A percentile compares a stretch with the other conserved stretches of the same genome.
These are phyloP conservation scores for Beris morrisii DNA, from an alignment of 2,888 invertebrate species.

Conservation along the genomic window DNA sequence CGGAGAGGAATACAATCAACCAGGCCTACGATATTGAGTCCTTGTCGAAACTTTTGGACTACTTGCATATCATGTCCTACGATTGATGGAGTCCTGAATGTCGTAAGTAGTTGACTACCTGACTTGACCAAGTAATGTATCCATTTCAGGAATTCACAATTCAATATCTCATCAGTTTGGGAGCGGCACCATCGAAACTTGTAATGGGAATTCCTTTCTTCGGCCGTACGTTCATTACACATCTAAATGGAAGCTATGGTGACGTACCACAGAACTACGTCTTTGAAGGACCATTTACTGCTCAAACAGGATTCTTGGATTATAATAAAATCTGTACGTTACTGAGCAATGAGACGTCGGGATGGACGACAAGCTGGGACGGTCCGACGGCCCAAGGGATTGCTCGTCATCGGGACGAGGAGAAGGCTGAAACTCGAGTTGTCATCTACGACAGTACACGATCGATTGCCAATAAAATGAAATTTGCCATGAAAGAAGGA, in stretches of 20 bases:
- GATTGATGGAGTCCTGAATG: constrained; percentile 73
- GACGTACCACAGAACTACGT: constrained; percentile 62
- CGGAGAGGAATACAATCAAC: constrained; percentile 74
- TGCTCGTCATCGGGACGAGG: constrained; percentile 62
- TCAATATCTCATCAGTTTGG: constrained; percentile 71
- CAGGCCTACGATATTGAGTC: constrained; percentile 74
- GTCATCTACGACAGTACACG: constrained; percentile 76
- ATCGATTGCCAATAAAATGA: constrained; percentile 74
- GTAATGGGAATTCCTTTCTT: constrained; percentile 83
- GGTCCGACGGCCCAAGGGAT: constrained; percentile 57
- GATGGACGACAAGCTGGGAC: constrained; percentile 75
- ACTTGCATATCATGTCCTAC: constrained; percentile 84
- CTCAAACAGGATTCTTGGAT: constrained; percentile 81
- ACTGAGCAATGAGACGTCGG: constrained; percentile 61
- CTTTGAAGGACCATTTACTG: constrained; percentile 76
- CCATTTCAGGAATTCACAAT: constrained; percentile 78
- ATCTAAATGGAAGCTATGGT: constrained; percentile 52
- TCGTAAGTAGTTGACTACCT: constrained; percentile 64
- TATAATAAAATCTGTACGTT: constrained; percentile 81
- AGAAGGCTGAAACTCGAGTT: constrained; percentile 63
- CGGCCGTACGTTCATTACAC: constrained; percentile 72
- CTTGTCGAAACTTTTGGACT: constrained; percentile 69
- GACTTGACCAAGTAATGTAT: no score
- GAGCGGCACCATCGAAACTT: constrained; percentile 75
- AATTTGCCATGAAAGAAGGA: constrained; percentile 65